These are phyloP conservation scores for Diplazon laetatorius DNA, from an alignment of 2,888 invertebrate genomes.

Conservation along the genomic window DNA sequence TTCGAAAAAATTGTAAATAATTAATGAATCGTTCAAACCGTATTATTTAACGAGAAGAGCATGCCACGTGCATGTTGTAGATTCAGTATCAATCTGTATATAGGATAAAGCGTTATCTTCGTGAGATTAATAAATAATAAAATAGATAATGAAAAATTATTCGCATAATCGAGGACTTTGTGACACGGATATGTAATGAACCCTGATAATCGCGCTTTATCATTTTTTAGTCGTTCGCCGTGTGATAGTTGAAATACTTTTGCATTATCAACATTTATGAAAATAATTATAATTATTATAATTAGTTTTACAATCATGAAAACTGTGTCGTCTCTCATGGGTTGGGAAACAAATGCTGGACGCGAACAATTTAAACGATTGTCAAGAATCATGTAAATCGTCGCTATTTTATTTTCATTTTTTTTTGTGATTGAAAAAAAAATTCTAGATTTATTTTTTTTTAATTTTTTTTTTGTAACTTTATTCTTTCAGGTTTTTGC, in stretches of 20 bases:
- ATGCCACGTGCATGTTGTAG: neutral
- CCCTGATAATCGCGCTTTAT: neutral
- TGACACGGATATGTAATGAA: neutral
- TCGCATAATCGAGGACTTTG: neutral
- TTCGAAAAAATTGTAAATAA: conserved; percentile 44
- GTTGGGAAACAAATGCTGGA: too few relatives aligned
- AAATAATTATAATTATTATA: neutral
- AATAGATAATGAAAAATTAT: neutral
- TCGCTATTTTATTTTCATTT: too few relatives aligned
- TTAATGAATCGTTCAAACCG: conserved; percentile 1
- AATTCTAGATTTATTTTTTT: too few relatives aligned
- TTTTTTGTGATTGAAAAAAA: too few relatives aligned
- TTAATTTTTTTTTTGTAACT: too few relatives aligned
- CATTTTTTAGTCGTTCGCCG: neutral
- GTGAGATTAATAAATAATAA: too few relatives aligned
- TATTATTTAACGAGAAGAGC: neutral
- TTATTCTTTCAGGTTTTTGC: too few relatives aligned
- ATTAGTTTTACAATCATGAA: neutral
- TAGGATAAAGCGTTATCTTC: too few relatives aligned
- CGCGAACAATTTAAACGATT: too few relatives aligned
- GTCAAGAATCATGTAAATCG: too few relatives aligned
- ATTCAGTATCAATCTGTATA: too few relatives aligned
- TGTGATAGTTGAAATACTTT: neutral
- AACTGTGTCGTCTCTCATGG: neutral
- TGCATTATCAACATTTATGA: neutral